Evolutionary conservation across 2,797 vertebrate genomes (phyloP), one percentile per base, ranked within the genome.

Genomic region (Gallinago solitaria): DNA sequence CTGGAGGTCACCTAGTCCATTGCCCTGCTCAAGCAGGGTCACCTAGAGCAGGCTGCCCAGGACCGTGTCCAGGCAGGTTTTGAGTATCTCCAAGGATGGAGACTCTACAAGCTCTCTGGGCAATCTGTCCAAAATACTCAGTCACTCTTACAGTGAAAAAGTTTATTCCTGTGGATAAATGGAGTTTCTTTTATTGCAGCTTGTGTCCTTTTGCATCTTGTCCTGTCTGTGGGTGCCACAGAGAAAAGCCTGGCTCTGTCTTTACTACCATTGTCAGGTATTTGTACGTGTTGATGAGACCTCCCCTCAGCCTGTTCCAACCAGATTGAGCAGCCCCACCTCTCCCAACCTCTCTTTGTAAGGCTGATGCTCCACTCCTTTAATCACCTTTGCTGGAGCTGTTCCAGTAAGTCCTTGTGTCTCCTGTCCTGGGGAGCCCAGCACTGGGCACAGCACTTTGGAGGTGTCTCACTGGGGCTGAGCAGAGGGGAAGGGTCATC

Each of bases 61-160:
- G 5, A 23, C 19, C 0, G 0, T 2, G 4, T 18, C 35, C 33
- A 60, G 48, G 17, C 33, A 18, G 20, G 6, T 30, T 87, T 70
- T 57, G 27, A 59, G 18, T 20, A 6, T 48, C 54, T 79, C 57
- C 21, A 56, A 21, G 50, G 4, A 28, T 9, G 16, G 16, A 70
- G n/a, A 60, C 10, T 13, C 35, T 25, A 47, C 30, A 30, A 0
- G 2, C 12, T 43, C 12, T 57, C 64, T n/a, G 43, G 41, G 35
- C 3, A 86, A 7, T 43, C 28, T 56, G 18, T 75, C 28, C 28
- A 16, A 65, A 39, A 14, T 9, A 32, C 19, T 93, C 25, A 1
- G 18, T 28, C 35, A 24, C 30, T 15, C 27, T 60, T 13, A 19
- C 30, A 67, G 30, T 37, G 18, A 33, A 33, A 39, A 88, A 13